A percentile compares a stretch with the other conserved stretches of the same genome.
Conservation (phyloP, 2,888 invertebrate species). For the Lasioglossum pauxillum region DNA sequence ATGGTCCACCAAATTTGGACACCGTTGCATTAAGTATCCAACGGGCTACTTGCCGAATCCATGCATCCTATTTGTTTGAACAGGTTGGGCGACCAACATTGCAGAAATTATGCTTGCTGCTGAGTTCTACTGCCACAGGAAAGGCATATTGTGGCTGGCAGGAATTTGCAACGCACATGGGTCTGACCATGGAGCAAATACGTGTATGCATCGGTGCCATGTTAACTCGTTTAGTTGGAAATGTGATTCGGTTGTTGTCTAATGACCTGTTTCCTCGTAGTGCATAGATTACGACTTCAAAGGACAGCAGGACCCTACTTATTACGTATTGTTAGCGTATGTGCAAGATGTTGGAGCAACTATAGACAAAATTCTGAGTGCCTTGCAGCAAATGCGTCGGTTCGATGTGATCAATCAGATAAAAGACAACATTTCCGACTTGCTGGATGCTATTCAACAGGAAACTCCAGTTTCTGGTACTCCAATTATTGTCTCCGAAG, state of each 20-base stretch:
- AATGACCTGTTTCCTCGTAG: constrained; percentile 49
- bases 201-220: constrained; percentile 65
- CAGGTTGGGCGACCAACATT: constrained; percentile 70
- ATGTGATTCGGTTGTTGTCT: background rate
- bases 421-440: constrained; percentile 82
- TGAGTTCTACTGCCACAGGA: constrained; percentile 77
- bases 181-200: constrained; percentile 79
- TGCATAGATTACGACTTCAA: constrained; percentile 86
- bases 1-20: constrained; percentile 74
- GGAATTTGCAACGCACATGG: constrained; percentile 78
- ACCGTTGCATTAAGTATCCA: constrained; percentile 66
- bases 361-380: constrained; percentile 85
- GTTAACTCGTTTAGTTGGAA: background rate
- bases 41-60: constrained; percentile 71
- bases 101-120: constrained; percentile 75
- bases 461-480: constrained; percentile 25
- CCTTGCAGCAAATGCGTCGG: constrained; percentile 85
- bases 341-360: constrained; percentile 86
- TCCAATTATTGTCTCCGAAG: background rate
- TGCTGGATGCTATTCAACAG: constrained; percentile 47
- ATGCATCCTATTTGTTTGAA: constrained; percentile 78
- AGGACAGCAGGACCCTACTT: constrained; percentile 85
- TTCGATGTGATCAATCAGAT: constrained; percentile 86
- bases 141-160: constrained; percentile 79
- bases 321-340: constrained; percentile 86